A percentile compares a stretch with the other conserved stretches of the same genome.
Conservation (phyloP, 2,888 invertebrate species). For the Blera fallax region DNA sequence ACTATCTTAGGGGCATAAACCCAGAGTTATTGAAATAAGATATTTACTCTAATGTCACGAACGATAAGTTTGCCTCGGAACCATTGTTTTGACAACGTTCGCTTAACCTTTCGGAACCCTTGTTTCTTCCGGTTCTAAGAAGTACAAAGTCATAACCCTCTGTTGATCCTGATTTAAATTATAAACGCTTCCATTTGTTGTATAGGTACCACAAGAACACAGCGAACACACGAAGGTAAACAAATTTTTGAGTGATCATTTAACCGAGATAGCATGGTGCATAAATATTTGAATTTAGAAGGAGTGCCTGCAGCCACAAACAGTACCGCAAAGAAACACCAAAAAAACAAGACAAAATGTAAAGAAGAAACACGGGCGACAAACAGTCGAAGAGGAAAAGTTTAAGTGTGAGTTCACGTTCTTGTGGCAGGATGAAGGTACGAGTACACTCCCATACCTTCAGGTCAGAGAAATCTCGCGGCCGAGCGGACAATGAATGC, state of each 20-base stretch:
- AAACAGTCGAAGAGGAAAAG: slow-evolving; percentile 49
- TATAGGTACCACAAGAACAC: background rate
- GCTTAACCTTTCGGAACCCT: slow-evolving; percentile 17
- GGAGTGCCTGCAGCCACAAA: slow-evolving; percentile 52
- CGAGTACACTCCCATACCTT: slow-evolving; percentile 18
- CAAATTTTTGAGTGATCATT: slow-evolving; percentile 45
- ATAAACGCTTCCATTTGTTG: slow-evolving; percentile 14
- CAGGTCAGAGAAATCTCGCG: slow-evolving; percentile 49
- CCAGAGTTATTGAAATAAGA: slow-evolving; percentile 1
- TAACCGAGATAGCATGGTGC: slow-evolving; percentile 47
- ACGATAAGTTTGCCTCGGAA: slow-evolving; percentile 2
- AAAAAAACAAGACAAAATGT: slow-evolving; percentile 7
- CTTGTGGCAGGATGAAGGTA: slow-evolving; percentile 46
- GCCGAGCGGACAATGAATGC: slow-evolving; percentile 30
- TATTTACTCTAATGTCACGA: slow-evolving; percentile 5
- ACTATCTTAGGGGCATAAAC: background rate
- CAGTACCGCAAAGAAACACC: slow-evolving; percentile 45
- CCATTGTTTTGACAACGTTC: slow-evolving; percentile 16
- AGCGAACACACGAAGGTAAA: slow-evolving; percentile 24
- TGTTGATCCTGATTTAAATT: slow-evolving; percentile 53
- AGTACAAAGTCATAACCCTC: slow-evolving; percentile 32
- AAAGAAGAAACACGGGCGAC: slow-evolving; percentile 37
- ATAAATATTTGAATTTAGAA: slow-evolving; percentile 64
- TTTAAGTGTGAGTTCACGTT: slow-evolving; percentile 50
- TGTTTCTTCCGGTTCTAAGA: slow-evolving; percentile 39